phyloP scores from a whole-genome alignment of 1,140 invertebrate genomes.

The Carposina sasakii region DNA sequence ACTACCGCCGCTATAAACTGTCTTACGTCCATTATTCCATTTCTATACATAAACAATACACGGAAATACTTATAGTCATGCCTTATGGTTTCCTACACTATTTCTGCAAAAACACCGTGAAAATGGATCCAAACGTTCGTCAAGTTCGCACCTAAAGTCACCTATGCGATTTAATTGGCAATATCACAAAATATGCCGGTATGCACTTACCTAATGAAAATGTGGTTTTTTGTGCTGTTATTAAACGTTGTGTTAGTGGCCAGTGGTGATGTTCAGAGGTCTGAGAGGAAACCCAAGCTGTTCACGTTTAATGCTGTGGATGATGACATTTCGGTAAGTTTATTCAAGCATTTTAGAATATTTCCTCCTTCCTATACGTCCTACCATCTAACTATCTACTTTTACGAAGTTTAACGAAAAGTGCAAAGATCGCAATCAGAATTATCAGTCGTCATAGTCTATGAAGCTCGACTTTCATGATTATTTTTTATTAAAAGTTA shows the following conservation, averaged over 20 bases:
- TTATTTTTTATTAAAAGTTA: not conserved
- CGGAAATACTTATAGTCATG: conserved; percentile 38
- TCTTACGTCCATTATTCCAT: too few species aligned
- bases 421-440: too few species aligned
- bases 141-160: conserved; percentile 16
- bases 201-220: conserved; percentile 22
- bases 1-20: too few species aligned
- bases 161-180: not conserved
- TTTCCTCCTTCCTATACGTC: not conserved
- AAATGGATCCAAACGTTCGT: conserved; percentile 31
- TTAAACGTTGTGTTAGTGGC: conserved; percentile 18
- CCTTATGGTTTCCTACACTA: conserved; percentile 28
- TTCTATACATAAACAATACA: conserved; percentile 51
- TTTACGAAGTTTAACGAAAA: not conserved
- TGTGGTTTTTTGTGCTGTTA: conserved; percentile 21
- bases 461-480: too few species aligned
- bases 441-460: too few species aligned
- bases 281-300: conserved; percentile 33
- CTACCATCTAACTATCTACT: not conserved
- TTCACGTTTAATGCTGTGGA: conserved; percentile 44
- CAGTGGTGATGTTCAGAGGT: conserved; percentile 20
- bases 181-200: not conserved
- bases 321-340: conserved; percentile 50
- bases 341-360: not conserved
- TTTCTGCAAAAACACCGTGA: conserved; percentile 38